Conservation (phyloP, 2,797 vertebrate genomes). For the Austrolebias charrua region DNA sequence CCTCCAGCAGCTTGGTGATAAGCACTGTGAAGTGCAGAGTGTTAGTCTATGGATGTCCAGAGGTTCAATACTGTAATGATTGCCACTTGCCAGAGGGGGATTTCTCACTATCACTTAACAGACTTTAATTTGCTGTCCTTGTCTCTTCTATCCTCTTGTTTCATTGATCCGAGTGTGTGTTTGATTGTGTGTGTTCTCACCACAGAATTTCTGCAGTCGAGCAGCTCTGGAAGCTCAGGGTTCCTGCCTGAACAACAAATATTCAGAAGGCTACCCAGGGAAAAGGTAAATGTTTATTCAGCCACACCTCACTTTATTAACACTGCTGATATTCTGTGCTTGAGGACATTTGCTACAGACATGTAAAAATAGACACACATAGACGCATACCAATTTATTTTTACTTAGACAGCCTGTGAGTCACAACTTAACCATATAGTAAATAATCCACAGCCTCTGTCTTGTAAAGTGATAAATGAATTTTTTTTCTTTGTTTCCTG, state of each 20-base stretch:
- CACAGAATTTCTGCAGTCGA: constrained; percentile 95
- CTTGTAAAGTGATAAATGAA: constrained; percentile 12
- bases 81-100: constrained; percentile 58
- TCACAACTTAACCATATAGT: constrained; percentile 30
- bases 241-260: constrained; percentile 98
- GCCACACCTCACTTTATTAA: constrained; percentile 41
- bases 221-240: constrained; percentile 93
- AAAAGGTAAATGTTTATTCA: constrained; percentile 82
- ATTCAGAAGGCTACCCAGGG: constrained; percentile 95
- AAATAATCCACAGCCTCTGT: constrained; percentile 37
- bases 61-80: constrained; percentile 74
- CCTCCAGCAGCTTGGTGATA: constrained; percentile 42
- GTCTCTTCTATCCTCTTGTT: constrained; percentile 56
- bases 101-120: constrained; percentile 71
- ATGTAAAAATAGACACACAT: not conserved
- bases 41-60: constrained; percentile 66
- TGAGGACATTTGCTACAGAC: constrained; percentile 39
- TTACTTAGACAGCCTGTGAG: constrained; percentile 13
- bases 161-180: constrained; percentile 59
- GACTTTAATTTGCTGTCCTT: constrained; percentile 71
- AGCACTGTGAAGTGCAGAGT: constrained; percentile 59
- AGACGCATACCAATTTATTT: constrained; percentile 20
- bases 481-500: constrained; percentile 29
- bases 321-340: constrained; percentile 38
- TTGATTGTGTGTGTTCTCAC: constrained; percentile 29